Evolutionary conservation across 2,888 invertebrate species (phyloP).

Genomic region (Yponomeuta sedellus): DNA sequence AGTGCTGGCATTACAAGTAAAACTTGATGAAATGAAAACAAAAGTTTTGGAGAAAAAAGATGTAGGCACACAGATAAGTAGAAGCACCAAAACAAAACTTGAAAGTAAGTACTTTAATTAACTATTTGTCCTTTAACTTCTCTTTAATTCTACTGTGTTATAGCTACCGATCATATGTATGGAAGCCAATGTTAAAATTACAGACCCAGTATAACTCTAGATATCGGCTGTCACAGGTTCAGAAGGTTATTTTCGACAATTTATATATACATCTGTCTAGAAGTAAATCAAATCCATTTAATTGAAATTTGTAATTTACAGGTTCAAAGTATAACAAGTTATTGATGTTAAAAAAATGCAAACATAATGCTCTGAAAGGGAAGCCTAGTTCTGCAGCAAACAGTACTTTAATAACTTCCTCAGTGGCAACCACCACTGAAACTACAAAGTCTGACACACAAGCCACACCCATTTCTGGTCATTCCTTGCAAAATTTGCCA

Average conservation of each 20-base stretch:
- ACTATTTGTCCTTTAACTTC: conserved; percentile 11
- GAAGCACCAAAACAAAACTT: conserved; percentile 42
- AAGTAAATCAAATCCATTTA: no score
- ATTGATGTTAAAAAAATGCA: conserved; percentile 44
- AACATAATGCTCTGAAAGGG: conserved; percentile 33
- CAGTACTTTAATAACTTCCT: conserved; percentile 2
- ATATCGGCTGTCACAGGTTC: no score
- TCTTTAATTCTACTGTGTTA: no score
- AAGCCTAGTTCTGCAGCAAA: conserved; percentile 27
- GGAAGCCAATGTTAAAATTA: no score
- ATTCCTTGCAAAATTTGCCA: conserved; percentile 39
- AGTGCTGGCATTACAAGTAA: conserved; percentile 59
- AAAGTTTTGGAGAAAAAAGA: conserved; percentile 37
- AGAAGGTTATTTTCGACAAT: no score
- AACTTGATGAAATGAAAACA: conserved; percentile 41
- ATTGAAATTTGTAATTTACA: conserved; percentile 8
- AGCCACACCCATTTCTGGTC: conserved; percentile 18
- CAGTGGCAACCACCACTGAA: conserved; percentile 23
- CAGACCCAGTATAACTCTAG: no score
- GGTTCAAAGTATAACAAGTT: conserved; percentile 35
- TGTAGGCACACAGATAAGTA: conserved; percentile 57
- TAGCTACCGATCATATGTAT: no score
- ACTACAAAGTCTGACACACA: conserved; percentile 23
- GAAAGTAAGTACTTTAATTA: conserved; percentile 41
- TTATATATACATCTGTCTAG: no score